phyloP scores from a whole-genome alignment of 2,888 invertebrate genomes.

The Acrobasis consociella region DNA sequence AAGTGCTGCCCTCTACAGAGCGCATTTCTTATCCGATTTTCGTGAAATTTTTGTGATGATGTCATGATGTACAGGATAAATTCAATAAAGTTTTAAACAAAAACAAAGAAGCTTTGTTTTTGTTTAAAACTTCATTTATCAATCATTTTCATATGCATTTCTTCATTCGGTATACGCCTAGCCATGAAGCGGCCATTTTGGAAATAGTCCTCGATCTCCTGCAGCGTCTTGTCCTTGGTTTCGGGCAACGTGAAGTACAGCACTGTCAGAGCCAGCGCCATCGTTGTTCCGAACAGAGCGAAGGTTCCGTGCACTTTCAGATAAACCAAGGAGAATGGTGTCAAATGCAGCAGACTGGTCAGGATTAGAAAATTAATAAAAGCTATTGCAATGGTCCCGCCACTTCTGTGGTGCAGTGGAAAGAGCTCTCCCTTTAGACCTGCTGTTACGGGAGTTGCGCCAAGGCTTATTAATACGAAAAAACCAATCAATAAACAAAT shows the following conservation, averaged over 20 bases:
- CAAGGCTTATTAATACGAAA: constrained; percentile 42
- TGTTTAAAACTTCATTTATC: no score
- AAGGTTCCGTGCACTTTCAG: constrained; percentile 48
- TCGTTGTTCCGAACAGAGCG: constrained; percentile 37
- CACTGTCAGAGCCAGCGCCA: constrained; percentile 25
- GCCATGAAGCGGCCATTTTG: not conserved
- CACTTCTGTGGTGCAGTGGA: constrained; percentile 43
- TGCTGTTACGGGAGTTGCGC: constrained; percentile 42
- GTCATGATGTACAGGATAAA: no score
- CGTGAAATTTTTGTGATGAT: no score
- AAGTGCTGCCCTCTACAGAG: no score
- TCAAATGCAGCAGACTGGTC: constrained; percentile 31
- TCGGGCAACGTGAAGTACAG: constrained; percentile 10
- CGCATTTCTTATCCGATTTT: no score
- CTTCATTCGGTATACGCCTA: not conserved
- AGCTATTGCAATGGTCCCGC: constrained; percentile 39
- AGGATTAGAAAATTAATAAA: constrained; percentile 33
- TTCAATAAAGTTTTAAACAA: no score
- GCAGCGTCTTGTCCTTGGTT: constrained; percentile 11
- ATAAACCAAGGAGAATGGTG: constrained; percentile 37
- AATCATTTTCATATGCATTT: not conserved
- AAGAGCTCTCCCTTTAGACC: constrained; percentile 45
- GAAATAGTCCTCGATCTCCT: not conserved
- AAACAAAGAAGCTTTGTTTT: no score
- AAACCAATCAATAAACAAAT: constrained; percentile 39